Evolutionary conservation across 2,113 vertebrate species (phyloP), one percentile per base, ranked within the genome.

Genomic region (Ibidorhyncha struthersii): DNA sequence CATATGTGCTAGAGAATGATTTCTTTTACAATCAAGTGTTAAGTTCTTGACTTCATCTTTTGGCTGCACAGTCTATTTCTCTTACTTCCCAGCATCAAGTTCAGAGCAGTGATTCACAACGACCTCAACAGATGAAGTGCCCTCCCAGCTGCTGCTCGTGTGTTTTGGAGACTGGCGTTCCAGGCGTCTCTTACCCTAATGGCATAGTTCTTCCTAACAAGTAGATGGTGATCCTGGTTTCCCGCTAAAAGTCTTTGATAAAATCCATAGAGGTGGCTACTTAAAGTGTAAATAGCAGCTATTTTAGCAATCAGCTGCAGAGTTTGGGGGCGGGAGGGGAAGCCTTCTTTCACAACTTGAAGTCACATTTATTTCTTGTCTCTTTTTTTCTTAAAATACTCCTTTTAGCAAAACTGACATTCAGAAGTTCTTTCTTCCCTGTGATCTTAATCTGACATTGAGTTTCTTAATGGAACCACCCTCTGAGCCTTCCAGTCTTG

Each of bases 251-350:
- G 47, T 43, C 76, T 63, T 87, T 65, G 62, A 86, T 82, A 59
- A 96, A 97, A 80, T 90, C 55, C 7, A 3, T 47, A 71, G 53
- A 79, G 27, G 19, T 65, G 45, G 74, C 53, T 76, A 52, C 40
- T 92, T 67, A 85, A 94, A 91, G 92, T 91, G 84, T 79, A 96
- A 94, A 96, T 91, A 89, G 27, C 71, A 95, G 63, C 82, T 87
- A 72, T 96, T 97, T 97, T 66, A 95, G 72, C 86, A 93, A 93
- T 90, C 82, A 85, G 50, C 30, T 84, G 12, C 59, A 90, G 66
- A 97, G 81, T 93, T 95, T 38, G 41, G 7, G 27, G 14, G 30
- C 5, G 8, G 3, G 2, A 3, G 3, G 40, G 67, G 86, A 93
- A 85, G 32, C 38, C 12, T 89, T 80, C 27, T 89, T 92, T 96